Percentiles rank a stretch among this genome's conserved stretches.
These are phyloP conservation scores for Taenaris catops DNA, from an alignment of 2,888 invertebrate genomes.

Conservation along the genomic window DNA sequence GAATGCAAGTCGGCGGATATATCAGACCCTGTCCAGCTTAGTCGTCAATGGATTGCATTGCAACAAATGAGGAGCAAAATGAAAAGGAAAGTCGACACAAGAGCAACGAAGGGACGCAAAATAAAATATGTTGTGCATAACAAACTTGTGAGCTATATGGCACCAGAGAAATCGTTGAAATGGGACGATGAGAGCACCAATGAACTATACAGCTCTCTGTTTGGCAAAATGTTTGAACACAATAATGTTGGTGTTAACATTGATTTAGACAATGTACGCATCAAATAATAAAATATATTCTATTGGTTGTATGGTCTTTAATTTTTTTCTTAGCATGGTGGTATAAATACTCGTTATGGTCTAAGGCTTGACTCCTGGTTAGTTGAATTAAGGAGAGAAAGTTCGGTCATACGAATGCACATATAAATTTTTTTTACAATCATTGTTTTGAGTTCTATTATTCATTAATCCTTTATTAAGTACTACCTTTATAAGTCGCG, in stretches of 20 bases:
- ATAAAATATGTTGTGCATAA: conserved; percentile 92
- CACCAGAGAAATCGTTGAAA: conserved; percentile 82
- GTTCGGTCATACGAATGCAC: no score
- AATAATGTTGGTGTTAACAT: conserved; percentile 59
- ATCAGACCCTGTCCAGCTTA: conserved; percentile 91
- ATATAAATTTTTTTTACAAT: no score
- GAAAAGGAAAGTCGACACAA: conserved; percentile 95
- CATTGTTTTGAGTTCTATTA: no score
- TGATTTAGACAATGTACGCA: conserved; percentile 43
- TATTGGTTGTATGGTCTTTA: no score
- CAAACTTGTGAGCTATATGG: conserved; percentile 95
- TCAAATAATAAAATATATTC: conserved; percentile 12
- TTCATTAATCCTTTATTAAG: no score
- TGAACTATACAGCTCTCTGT: conserved; percentile 90
- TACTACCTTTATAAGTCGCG: no score
- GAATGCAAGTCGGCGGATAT: conserved; percentile 93
- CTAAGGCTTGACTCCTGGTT: no score
- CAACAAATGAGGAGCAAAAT: conserved; percentile 95
- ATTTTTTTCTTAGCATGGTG: no score
- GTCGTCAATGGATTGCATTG: conserved; percentile 94
- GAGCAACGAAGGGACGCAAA: conserved; percentile 96
- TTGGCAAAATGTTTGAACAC: conserved; percentile 82
- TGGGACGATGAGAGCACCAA: conserved; percentile 90
- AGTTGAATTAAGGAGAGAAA: no score
- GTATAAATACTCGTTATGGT: no score